Evolutionary conservation across 2,113 vertebrate genomes (phyloP), one percentile per base, ranked within the genome.

Genomic region (Prionailurus bengalensis): DNA sequence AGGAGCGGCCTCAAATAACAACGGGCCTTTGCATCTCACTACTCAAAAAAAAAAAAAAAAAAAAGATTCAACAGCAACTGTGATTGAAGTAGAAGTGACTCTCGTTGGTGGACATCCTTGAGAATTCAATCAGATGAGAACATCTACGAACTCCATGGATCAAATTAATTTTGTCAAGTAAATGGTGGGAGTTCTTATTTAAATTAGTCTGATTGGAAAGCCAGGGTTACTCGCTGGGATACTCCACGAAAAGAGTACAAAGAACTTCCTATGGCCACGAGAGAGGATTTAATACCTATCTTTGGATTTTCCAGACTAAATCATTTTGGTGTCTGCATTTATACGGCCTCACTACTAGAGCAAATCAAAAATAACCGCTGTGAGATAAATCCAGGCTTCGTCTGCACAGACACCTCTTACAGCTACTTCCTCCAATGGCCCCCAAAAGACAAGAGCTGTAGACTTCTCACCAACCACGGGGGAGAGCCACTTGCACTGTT

Each of bases 341-440:
- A 45, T 11, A 95, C 33, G 51, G 14, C 31, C 85, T 94, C 81
- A 85, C 31, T 73, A 61, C 25, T n/a, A 68, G 36, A 80, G 33
- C 7, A 83, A 55, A 73, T 55, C 36, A 73, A 74, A 87, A 95
- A 83, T 70, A 94, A 73, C 61, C 90, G 86, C 39, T 87, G 21
- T 91, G 76, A 97, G 76, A 80, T 91, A 89, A 95, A 89, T 82
- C 29, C 33, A 88, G 88, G 71, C 8, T 94, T 94, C 15, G 27
- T 68, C 36, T 51, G 31, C 14, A 92, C 16, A 91, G 68, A 36
- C 7, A 48, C 11, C 17, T 92, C 27, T 74, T 36, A 81, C 3
- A 90, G 48, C 9, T 53, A 33, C 51, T 39, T 85, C n/a, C 27
- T 94, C 81, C 51, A 14, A 61, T 51, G 39, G 55, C 61, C 11